These are phyloP conservation scores for Phocoena phocoena DNA, from an alignment of 2,113 vertebrate species.

Conservation along the genomic window DNA sequence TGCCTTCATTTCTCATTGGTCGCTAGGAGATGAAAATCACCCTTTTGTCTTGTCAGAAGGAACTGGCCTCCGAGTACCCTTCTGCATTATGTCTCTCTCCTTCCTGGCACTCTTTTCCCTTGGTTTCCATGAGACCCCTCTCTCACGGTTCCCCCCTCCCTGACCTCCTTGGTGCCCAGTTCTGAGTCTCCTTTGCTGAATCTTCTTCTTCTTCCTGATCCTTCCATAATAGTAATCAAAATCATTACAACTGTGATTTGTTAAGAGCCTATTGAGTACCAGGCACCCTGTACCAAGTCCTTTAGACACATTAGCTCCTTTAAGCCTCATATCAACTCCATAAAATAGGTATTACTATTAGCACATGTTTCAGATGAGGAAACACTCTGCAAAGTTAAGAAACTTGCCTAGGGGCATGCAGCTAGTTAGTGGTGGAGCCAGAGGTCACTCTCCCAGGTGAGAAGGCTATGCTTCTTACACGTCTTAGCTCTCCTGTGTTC, in stretches of 20 bases:
- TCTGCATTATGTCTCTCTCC: background rate
- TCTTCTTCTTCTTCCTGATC: background rate
- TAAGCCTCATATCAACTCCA: background rate
- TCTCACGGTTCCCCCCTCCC: background rate
- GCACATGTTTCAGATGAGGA: background rate
- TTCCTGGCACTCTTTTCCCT: constrained; percentile 28
- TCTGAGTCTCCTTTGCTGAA: constrained; percentile 18
- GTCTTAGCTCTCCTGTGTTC: background rate
- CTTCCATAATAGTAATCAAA: background rate
- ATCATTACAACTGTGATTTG: background rate
- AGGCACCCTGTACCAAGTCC: background rate
- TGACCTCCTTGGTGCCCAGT: background rate
- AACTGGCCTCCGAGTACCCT: constrained; percentile 14
- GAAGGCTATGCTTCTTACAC: background rate
- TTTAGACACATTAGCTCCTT: background rate
- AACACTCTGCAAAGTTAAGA: background rate
- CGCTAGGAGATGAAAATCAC: constrained; percentile 34
- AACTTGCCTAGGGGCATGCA: background rate
- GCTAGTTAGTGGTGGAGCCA: background rate
- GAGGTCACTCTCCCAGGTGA: background rate
- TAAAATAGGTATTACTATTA: background rate
- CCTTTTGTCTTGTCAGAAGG: constrained; percentile 17
- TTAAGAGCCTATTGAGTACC: background rate
- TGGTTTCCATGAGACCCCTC: constrained; percentile 55
- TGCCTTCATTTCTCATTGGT: background rate